Conservation (phyloP, 2,888 invertebrate species). For the Lepidocyrtoides sp. region DNA sequence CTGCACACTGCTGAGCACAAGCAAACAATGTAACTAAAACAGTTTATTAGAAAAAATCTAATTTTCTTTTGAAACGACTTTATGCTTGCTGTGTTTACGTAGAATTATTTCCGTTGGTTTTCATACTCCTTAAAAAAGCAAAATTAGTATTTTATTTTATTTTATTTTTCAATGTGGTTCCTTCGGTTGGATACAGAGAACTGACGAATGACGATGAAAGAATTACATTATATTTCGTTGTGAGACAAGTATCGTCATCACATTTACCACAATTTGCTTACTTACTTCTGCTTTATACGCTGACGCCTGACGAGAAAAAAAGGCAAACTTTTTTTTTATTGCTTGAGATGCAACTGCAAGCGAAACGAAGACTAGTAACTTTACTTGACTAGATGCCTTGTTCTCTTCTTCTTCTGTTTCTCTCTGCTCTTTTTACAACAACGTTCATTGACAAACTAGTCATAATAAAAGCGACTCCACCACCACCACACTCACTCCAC, state of each 20-base stretch:
- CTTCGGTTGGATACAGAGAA: background rate
- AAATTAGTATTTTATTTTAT: background rate
- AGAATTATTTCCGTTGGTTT: conserved; percentile 28
- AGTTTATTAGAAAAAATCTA: too few relatives aligned
- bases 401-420: background rate
- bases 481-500: too few relatives aligned
- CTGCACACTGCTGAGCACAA: too few relatives aligned
- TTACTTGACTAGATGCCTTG: background rate
- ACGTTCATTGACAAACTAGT: background rate
- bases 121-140: background rate
- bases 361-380: background rate
- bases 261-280: too few relatives aligned
- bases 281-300: background rate
- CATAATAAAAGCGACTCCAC: background rate
- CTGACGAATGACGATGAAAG: background rate
- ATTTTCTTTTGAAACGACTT: too few relatives aligned
- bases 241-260: background rate
- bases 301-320: background rate
- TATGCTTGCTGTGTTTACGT: too few relatives aligned
- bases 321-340: background rate
- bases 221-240: background rate
- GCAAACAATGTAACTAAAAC: too few relatives aligned
- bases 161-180: background rate
- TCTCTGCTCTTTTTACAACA: background rate
- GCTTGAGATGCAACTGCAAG: background rate